Base-by-base conservation (phyloP, 2,797 vertebrate genomes). In the Labeo calbasu region DNA sequence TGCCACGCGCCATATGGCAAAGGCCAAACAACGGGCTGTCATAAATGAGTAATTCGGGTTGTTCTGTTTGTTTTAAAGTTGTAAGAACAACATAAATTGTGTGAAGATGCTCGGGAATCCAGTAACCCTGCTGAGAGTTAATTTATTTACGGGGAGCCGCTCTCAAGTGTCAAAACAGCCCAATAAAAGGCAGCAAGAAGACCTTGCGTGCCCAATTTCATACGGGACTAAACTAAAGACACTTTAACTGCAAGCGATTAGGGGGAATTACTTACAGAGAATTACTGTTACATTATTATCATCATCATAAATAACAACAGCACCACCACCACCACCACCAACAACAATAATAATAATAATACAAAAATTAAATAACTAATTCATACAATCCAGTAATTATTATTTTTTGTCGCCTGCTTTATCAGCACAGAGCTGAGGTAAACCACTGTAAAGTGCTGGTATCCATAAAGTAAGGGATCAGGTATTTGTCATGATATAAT, bases 51-150 rank as follows among this genome's bases (percentile, higher is more conserved):
- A 84, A 90, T 90, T 87, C 87, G 83, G 90, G 87, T 90, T 92
- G 92, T 88, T 86, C 48, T 92, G 93, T 94, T 95, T 93, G 93
- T 92, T 93, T 94, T 92, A 91, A 89, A 77, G 83, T 76, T 78
- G 87, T 93, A 92, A 92, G 91, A 94, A 93, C 90, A 92, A 91
- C 90, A 88, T 89, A 82, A 87, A 90, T 86, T 82, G 85, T 88
- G 91, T 92, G 90, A 92, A 80, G 89, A 93, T 90, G 81, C 90
- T 65, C 89, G 80, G 88, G 92, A 91, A 84, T 88, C 85, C 88
- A 69, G 89, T 79, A 89, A 88, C 89, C 92, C 89, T 43, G 82
- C 85, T 87, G 93, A 71, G 90, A 91, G 28, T 32, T 36, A 15
- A 7, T 78, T 61, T 76, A 83, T 71, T 68, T 65, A 6, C 65